Evolutionary conservation across 2,888 invertebrate species (phyloP).

Genomic region (Tetranychus piercei): DNA sequence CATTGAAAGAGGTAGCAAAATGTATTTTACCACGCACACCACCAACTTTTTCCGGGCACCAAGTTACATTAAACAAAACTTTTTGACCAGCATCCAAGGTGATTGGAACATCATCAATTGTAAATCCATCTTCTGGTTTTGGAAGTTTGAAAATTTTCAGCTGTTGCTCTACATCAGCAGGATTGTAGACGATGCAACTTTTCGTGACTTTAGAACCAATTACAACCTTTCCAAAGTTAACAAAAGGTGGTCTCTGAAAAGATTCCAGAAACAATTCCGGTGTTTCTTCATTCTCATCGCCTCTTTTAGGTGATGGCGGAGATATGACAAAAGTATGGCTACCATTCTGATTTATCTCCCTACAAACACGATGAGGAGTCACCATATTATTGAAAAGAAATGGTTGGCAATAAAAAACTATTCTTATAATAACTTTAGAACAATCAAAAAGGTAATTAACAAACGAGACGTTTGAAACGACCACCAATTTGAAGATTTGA

Average conservation of each 20-base stretch:
- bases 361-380: not conserved
- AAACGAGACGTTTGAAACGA: not conserved
- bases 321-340: not conserved
- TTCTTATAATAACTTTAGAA: not conserved
- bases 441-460: not conserved
- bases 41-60: not conserved
- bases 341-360: no score
- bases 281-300: not conserved
- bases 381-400: not conserved
- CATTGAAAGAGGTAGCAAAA: not conserved
- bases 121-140: not conserved
- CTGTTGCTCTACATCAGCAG: not conserved
- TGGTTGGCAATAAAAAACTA: not conserved
- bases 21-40: not conserved
- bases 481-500: no score
- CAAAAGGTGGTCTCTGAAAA: not conserved
- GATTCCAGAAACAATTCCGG: not conserved
- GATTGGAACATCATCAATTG: not conserved
- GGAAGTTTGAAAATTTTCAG: not conserved
- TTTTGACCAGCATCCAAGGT: not conserved
- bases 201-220: not conserved
- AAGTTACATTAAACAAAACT: not conserved
- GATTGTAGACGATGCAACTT: not conserved
- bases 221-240: not conserved
- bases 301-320: not conserved